A percentile compares a stretch with the other conserved stretches of the same genome.
phyloP scores from a whole-genome alignment of 2,888 invertebrate species.

The Anoplius nigerrimus region DNA sequence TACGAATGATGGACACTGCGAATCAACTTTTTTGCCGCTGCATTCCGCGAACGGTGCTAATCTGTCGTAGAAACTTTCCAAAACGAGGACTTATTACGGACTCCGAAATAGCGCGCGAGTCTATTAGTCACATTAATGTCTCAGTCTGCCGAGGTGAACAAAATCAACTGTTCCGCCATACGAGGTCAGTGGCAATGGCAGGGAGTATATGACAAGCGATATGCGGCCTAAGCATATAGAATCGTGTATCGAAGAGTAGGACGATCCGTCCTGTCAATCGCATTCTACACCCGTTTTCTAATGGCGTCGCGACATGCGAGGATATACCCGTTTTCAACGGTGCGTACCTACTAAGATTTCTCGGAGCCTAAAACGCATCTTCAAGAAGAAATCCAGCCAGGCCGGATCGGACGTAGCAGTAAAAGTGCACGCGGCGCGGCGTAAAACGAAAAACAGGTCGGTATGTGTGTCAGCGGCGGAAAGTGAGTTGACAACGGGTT shows the following conservation, averaged over 20 bases:
- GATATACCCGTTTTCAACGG: conserved; percentile 8
- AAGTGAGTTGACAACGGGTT: conserved; percentile 64
- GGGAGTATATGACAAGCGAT: no score
- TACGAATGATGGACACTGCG: no score
- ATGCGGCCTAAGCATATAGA: no score
- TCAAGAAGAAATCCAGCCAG: conserved; percentile 30
- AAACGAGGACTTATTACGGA: no score
- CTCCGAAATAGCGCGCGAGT: no score
- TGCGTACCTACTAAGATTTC: conserved; percentile 34
- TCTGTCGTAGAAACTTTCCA: no score
- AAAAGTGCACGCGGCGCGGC: conserved; percentile 50
- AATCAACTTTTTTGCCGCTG: no score
- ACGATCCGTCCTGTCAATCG: neutral
- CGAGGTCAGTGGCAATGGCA: no score
- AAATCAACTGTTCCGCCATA: neutral
- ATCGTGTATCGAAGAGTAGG: neutral
- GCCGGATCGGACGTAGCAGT: conserved; percentile 40
- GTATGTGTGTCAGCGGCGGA: conserved; percentile 64
- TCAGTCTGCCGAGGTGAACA: neutral
- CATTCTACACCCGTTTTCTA: conserved; percentile 3
- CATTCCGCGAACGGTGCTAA: no score
- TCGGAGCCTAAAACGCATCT: conserved; percentile 24
- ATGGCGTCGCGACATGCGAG: neutral
- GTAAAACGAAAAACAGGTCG: conserved; percentile 52
- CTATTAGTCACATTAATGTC: no score